phyloP scores from a whole-genome alignment of 92 coral and sea anemone genomes.

The Anthopleura xanthogrammica region DNA sequence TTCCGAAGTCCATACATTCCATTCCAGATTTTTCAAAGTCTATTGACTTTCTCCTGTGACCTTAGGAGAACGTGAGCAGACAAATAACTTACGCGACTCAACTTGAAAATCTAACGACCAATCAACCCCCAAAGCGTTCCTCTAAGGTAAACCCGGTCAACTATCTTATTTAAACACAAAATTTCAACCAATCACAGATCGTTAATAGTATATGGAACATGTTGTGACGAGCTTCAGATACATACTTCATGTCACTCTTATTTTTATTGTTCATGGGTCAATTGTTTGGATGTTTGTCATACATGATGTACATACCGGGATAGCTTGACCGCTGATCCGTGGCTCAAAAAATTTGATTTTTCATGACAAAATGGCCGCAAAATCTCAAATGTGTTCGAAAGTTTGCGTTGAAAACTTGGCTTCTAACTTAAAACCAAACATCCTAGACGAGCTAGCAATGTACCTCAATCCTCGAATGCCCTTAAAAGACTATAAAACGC shows the following conservation, averaged over 20 bases:
- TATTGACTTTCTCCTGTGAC: not conserved
- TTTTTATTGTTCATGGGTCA: not conserved
- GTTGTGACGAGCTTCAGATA: not conserved
- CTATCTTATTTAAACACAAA: not conserved
- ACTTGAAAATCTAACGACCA: not conserved
- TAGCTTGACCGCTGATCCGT: slow-evolving; percentile 33
- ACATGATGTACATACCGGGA: slow-evolving; percentile 11
- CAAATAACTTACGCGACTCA: not conserved
- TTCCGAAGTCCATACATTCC: not conserved
- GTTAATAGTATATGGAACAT: not conserved
- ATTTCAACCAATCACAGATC: not conserved
- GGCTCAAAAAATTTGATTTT: not conserved
- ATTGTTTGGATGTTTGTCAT: not conserved
- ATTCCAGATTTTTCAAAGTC: not conserved
- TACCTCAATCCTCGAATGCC: slow-evolving; percentile 85
- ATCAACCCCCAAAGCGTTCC: not conserved
- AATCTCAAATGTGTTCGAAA: slow-evolving; percentile 18
- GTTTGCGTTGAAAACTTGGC: slow-evolving; percentile 52
- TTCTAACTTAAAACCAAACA: slow-evolving; percentile 53
- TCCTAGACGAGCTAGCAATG: slow-evolving; percentile 75
- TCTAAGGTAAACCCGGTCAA: not conserved
- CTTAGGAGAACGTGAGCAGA: not conserved
- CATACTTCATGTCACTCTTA: not conserved
- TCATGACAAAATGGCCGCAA: not conserved
- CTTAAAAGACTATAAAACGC: slow-evolving; percentile 69